These are phyloP conservation scores for Trichogramma dendrolimi DNA, from an alignment of 2,888 invertebrate genomes.

Conservation along the genomic window DNA sequence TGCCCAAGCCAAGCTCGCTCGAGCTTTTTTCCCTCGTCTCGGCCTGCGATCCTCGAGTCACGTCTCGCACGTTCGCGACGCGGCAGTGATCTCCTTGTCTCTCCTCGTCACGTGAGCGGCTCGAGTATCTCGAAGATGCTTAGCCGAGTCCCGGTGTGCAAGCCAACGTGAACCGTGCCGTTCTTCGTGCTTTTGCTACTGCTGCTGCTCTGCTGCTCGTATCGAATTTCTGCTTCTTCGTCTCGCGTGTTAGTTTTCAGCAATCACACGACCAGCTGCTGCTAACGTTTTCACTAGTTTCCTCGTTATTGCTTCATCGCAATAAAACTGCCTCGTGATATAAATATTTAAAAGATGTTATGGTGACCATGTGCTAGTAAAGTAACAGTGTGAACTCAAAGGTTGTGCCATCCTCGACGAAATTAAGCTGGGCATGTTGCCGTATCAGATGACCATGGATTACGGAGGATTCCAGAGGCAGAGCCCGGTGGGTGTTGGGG, in stretches of 20 bases:
- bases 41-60: not conserved
- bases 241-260: not conserved
- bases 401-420: too few species aligned
- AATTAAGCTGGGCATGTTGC: slow-evolving; percentile 61
- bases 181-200: not conserved
- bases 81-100: not conserved
- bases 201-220: not conserved
- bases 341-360: not conserved
- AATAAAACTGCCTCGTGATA: too few species aligned
- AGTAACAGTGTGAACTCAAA: not conserved
- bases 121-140: too few species aligned
- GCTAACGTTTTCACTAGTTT: not conserved
- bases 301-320: not conserved
- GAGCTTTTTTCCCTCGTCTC: slow-evolving; percentile 3
- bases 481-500: slow-evolving; percentile 51
- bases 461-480: slow-evolving; percentile 57
- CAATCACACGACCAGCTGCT: not conserved
- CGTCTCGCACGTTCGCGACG: not conserved
- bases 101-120: not conserved
- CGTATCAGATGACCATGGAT: slow-evolving; percentile 84
- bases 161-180: too few species aligned
- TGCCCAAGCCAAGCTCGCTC: slow-evolving; percentile 16
- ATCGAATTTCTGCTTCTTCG: not conserved
- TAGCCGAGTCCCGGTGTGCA: too few species aligned
- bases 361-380: not conserved